These are phyloP conservation scores for Corynorhinus townsendii DNA, from an alignment of 2,113 vertebrate genomes.

Conservation along the genomic window DNA sequence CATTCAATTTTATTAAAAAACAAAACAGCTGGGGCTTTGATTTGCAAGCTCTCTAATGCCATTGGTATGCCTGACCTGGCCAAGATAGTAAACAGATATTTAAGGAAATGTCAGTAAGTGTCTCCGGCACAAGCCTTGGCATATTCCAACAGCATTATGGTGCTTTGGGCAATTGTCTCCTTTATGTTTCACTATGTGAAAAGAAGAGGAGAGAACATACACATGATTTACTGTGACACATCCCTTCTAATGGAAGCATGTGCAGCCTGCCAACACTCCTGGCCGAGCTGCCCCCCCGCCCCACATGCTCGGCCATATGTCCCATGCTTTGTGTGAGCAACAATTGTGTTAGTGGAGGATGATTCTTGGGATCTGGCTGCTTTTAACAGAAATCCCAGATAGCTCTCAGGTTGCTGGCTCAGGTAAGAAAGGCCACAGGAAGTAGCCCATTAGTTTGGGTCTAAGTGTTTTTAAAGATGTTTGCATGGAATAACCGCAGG, in stretches of 20 bases:
- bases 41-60: constrained; percentile 26
- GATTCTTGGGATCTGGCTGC: background rate
- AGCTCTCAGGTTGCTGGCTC: background rate
- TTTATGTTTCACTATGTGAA: constrained; percentile 28
- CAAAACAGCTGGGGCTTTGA: constrained; percentile 63
- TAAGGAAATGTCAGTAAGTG: constrained; percentile 49
- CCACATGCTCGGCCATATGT: constrained; percentile 67
- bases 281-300: constrained; percentile 8
- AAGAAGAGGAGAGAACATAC: background rate
- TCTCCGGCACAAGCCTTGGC: constrained; percentile 36
- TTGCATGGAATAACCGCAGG: background rate
- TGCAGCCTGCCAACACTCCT: background rate
- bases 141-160: background rate
- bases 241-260: constrained; percentile 30
- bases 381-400: constrained; percentile 21
- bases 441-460: background rate
- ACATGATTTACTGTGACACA: constrained; percentile 41
- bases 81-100: constrained; percentile 58
- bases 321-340: background rate
- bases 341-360: background rate
- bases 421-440: background rate
- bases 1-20: constrained; percentile 59
- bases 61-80: constrained; percentile 52
- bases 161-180: constrained; percentile 20
- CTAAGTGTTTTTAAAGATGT: constrained; percentile 33